Conservation (phyloP, 2,113 vertebrate genomes). For the Nothobranchius furzeri region DNA sequence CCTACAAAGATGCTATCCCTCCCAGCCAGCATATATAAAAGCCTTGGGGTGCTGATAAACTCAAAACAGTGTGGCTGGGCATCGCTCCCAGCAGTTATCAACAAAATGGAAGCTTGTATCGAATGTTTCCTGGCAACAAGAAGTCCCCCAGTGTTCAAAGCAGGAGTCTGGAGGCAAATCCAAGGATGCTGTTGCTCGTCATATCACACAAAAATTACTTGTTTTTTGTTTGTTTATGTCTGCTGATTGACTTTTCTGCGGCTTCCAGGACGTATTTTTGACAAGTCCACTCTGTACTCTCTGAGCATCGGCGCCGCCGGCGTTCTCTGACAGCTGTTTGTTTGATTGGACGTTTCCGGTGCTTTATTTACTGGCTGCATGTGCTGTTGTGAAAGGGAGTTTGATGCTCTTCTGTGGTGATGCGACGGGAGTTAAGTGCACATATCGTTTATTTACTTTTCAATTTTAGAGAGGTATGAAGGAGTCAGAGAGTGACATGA, state of each 20-base stretch:
- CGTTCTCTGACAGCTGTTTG: constrained; percentile 71
- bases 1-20: constrained; percentile 36
- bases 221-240: constrained; percentile 8
- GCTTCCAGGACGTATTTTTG: constrained; percentile 25
- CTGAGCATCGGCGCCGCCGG: constrained; percentile 50
- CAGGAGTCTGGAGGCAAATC: constrained; percentile 40
- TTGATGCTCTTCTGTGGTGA: constrained; percentile 57
- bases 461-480: constrained; percentile 24
- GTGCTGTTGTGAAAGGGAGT: constrained; percentile 53
- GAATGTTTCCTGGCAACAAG: constrained; percentile 56
- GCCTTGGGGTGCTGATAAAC: constrained; percentile 48
- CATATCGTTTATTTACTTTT: constrained; percentile 61
- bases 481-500: constrained; percentile 4
- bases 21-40: constrained; percentile 41
- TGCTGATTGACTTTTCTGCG: constrained; percentile 34
- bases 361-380: constrained; percentile 69
- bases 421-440: constrained; percentile 51
- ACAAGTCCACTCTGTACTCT: constrained; percentile 51
- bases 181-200: constrained; percentile 32
- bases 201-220: constrained; percentile 1
- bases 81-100: constrained; percentile 61
- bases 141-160: constrained; percentile 37
- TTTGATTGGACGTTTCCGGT: constrained; percentile 69
- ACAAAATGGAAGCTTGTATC: constrained; percentile 57
- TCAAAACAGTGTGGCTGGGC: constrained; percentile 48